Percentiles rank a stretch among this genome's conserved stretches.
Evolutionary conservation across 2,797 vertebrate species (phyloP).

Genomic region (Chloroceryle inda): DNA sequence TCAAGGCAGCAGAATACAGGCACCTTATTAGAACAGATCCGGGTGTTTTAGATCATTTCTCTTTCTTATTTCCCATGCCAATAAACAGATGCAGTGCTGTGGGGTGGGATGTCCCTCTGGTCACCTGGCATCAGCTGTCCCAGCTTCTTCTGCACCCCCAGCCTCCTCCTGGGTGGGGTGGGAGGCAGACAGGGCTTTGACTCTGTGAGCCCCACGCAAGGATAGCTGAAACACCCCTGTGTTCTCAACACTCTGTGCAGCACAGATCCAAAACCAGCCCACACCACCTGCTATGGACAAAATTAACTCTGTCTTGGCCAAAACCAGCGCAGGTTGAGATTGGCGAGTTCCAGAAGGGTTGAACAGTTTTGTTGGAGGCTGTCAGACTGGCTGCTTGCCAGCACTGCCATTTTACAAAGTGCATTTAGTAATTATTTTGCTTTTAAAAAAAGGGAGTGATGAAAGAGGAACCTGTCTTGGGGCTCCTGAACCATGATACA

Average conservation of each 20-base stretch:
- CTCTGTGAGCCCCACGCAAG: neutral
- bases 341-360: neutral
- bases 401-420: neutral
- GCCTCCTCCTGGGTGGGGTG: fast-evolving
- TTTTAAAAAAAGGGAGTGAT: neutral
- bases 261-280: neutral
- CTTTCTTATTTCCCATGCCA: no score
- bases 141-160: neutral
- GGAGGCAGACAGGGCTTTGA: neutral
- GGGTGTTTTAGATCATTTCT: no score
- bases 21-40: no score
- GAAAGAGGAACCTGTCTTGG: neutral
- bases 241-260: neutral
- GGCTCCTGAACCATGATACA: neutral
- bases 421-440: neutral
- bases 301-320: neutral
- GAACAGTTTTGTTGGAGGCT: neutral
- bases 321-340: neutral
- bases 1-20: neutral
- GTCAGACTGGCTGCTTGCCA: neutral
- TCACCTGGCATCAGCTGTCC: neutral
- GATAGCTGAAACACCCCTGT: neutral
- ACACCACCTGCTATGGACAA: neutral
- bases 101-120: no score
- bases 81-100: fast-evolving